Evolutionary conservation across 2,113 vertebrate genomes (phyloP).

Genomic region (Corvus moneduloides): DNA sequence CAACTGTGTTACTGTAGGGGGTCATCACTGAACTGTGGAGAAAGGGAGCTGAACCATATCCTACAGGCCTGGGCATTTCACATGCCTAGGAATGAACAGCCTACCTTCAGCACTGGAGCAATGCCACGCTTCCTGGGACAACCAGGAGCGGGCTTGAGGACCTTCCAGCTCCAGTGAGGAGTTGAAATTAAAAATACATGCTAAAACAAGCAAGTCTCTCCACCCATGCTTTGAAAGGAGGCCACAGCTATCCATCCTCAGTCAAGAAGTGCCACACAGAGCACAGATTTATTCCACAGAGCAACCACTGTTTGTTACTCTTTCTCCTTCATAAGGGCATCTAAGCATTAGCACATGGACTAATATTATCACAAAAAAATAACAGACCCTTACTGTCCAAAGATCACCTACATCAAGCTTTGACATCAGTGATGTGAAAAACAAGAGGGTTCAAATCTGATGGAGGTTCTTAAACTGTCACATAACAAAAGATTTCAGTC

Average conservation of each 20-base stretch:
- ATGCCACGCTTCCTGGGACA: fast-evolving
- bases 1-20: background rate
- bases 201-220: background rate
- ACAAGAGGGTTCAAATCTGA: background rate
- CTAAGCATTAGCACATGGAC: background rate
- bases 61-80: background rate
- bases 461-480: background rate
- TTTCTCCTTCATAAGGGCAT: background rate
- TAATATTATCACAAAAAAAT: background rate
- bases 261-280: background rate
- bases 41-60: background rate
- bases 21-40: background rate
- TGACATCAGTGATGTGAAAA: background rate
- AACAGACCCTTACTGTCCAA: background rate
- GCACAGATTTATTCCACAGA: background rate
- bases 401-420: background rate
- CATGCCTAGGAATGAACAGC: background rate
- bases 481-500: background rate
- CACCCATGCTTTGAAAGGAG: background rate
- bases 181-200: fast-evolving
- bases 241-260: background rate
- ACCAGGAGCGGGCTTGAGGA: fast-evolving
- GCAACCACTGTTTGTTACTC: background rate
- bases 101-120: background rate
- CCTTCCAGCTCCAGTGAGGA: background rate